A percentile compares a stretch with the other conserved stretches of the same genome.
Conservation (phyloP, 2,113 vertebrate genomes). For the Semnornis frantzii region DNA sequence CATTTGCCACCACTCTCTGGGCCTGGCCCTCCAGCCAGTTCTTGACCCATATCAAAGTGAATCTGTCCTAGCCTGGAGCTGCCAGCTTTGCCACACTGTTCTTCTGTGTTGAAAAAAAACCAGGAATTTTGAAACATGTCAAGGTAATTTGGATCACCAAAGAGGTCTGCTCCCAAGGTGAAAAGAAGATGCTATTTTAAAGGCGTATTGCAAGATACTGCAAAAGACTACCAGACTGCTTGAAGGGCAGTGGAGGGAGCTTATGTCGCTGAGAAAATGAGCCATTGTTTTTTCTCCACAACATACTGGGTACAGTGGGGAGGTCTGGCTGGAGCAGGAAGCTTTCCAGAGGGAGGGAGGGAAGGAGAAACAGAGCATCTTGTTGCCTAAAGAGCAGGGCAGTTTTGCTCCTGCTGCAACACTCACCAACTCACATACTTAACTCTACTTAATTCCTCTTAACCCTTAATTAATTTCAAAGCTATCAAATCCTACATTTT, state of each 20-base stretch:
- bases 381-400: neutral
- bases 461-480: neutral
- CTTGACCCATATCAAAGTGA: no score
- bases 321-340: neutral
- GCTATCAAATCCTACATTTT: neutral
- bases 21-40: no score
- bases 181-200: neutral
- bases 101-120: neutral
- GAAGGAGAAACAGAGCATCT: neutral
- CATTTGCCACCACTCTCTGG: no score
- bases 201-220: neutral
- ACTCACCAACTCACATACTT: neutral
- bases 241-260: neutral
- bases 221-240: neutral
- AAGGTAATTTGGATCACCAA: neutral
- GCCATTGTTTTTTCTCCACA: neutral
- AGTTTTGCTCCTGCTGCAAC: neutral
- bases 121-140: neutral
- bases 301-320: rapidly evolving
- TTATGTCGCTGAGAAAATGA: neutral
- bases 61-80: no score
- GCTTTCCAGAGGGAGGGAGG: neutral
- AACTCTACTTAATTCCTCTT: neutral
- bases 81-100: no score
- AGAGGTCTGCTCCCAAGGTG: neutral